These are phyloP conservation scores for Stictonetta naevosa DNA, from an alignment of 2,113 vertebrate species.

Conservation along the genomic window DNA sequence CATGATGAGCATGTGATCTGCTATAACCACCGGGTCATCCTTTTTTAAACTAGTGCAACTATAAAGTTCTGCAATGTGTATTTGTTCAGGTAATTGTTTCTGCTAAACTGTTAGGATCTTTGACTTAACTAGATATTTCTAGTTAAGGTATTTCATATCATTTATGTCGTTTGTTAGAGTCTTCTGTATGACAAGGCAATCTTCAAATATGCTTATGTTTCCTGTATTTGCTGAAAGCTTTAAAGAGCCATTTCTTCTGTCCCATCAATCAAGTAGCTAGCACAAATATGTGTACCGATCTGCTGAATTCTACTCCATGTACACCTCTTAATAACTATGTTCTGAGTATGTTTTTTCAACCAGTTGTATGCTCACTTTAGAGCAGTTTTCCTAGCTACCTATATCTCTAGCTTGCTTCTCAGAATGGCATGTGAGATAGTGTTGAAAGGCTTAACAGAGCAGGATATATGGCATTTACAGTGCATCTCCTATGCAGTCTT, in stretches of 20 bases:
- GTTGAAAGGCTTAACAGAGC: not conserved
- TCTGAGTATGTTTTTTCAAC: not conserved
- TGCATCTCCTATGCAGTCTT: not conserved
- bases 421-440: not conserved
- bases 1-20: not conserved
- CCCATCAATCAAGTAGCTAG: not conserved
- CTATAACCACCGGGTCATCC: not conserved
- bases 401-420: not conserved
- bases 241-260: not conserved
- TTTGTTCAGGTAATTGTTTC: not conserved
- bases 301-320: not conserved
- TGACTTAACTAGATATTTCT: not conserved
- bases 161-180: not conserved
- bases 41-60: not conserved
- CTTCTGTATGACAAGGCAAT: not conserved
- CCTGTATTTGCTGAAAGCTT: not conserved
- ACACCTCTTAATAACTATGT: not conserved
- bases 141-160: not conserved
- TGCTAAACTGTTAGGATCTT: accelerated
- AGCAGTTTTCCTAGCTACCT: not conserved
- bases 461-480: no score
- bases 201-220: not conserved
- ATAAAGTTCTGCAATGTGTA: not conserved
- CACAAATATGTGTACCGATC: not conserved
- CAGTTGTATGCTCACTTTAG: not conserved